Conservation (phyloP, 2,797 vertebrate species). For the Jordanella pulchra region DNA sequence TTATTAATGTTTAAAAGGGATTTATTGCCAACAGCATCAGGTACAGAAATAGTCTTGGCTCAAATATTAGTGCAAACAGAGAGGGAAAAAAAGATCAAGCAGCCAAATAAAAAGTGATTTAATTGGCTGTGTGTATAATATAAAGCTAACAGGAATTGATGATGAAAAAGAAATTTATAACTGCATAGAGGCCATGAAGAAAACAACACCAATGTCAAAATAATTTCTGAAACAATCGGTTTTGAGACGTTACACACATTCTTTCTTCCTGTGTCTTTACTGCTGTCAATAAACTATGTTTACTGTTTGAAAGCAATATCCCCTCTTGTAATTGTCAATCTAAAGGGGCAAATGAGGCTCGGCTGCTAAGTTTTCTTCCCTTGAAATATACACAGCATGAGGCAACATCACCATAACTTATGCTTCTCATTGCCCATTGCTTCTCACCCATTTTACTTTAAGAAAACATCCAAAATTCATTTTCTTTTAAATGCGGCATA, state of each 20-base stretch:
- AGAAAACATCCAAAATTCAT: background rate
- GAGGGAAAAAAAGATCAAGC: background rate
- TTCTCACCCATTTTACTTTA: background rate
- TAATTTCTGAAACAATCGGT: background rate
- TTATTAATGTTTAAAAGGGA: background rate
- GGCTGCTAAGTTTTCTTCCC: background rate
- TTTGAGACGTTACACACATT: background rate
- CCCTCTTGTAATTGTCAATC: background rate
- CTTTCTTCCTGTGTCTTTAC: background rate
- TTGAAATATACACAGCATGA: background rate
- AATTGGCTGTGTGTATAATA: background rate
- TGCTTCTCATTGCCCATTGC: background rate
- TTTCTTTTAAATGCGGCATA: background rate
- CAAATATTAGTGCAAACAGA: background rate
- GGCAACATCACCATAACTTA: background rate
- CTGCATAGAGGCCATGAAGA: too few relatives aligned
- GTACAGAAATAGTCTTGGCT: background rate
- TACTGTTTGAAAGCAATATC: conserved; percentile 9
- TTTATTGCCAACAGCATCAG: background rate
- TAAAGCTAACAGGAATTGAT: background rate
- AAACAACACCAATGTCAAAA: too few relatives aligned
- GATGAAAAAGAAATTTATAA: background rate
- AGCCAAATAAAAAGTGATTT: background rate
- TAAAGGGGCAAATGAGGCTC: background rate
- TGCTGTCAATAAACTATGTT: conserved; percentile 8